These are phyloP conservation scores for Acanthopagrus latus DNA, from an alignment of 2,797 vertebrate species.

Conservation along the genomic window DNA sequence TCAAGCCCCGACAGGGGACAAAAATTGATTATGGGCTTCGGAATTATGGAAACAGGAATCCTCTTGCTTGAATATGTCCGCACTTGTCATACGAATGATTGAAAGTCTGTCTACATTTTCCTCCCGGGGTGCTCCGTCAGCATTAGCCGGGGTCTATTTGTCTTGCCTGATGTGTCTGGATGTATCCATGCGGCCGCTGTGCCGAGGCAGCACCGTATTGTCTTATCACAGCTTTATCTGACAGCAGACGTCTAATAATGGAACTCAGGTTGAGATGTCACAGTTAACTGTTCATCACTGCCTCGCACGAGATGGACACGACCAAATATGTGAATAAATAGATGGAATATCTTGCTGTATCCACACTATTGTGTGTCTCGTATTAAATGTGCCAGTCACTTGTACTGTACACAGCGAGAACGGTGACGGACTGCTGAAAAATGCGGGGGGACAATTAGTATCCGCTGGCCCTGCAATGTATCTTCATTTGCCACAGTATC, in stretches of 20 bases:
- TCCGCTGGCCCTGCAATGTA: constrained; percentile 67
- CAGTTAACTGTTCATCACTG: constrained; percentile 61
- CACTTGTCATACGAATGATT: constrained; percentile 76
- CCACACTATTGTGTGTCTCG: constrained; percentile 26
- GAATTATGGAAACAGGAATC: constrained; percentile 79
- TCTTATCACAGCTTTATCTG: constrained; percentile 74
- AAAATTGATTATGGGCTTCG: constrained; percentile 72
- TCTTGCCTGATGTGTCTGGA: constrained; percentile 80
- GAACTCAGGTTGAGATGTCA: constrained; percentile 70
- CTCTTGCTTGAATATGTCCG: constrained; percentile 72
- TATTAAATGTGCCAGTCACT: constrained; percentile 70
- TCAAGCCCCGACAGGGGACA: constrained; percentile 54
- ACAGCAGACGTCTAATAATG: constrained; percentile 71
- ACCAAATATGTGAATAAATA: constrained; percentile 54
- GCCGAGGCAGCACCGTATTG: constrained; percentile 64
- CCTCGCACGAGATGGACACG: constrained; percentile 37
- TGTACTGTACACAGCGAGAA: constrained; percentile 40
- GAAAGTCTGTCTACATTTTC: constrained; percentile 77
- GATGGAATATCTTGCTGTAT: constrained; percentile 44
- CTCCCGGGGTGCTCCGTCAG: constrained; percentile 74
- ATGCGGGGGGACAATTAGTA: constrained; percentile 74
- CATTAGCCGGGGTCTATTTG: constrained; percentile 79
- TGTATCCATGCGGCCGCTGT: constrained; percentile 62
- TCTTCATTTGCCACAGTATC: constrained; percentile 79
- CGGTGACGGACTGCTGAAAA: constrained; percentile 65